A percentile compares a stretch with the other conserved stretches of the same genome.
Evolutionary conservation across 2,113 vertebrate species (phyloP).

Genomic region (Bubo scandiacus): DNA sequence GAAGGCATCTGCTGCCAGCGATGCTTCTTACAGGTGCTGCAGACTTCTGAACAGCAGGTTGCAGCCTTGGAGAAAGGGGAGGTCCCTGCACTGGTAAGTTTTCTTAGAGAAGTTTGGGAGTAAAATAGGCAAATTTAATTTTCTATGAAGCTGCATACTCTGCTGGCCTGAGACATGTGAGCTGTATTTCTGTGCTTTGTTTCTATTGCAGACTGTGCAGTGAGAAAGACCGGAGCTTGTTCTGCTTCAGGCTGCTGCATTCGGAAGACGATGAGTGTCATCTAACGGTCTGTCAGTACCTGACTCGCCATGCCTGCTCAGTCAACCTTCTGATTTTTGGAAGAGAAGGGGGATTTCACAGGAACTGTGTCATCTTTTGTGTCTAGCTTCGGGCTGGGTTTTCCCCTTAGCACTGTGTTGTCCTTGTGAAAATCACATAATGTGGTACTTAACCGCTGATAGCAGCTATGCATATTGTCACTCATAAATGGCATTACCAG

Average conservation of each 20-base stretch:
- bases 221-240: background rate
- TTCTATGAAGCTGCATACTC: accelerated
- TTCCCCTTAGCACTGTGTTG: too few relatives aligned
- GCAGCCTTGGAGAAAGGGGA: background rate
- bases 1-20: background rate
- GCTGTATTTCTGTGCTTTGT: background rate
- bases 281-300: background rate
- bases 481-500: background rate
- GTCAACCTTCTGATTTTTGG: background rate
- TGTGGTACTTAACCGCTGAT: background rate
- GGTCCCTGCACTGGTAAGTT: background rate
- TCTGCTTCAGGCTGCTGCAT: background rate
- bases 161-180: background rate
- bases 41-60: background rate
- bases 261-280: background rate
- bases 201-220: background rate
- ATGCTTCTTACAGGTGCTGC: background rate
- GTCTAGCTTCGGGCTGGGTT: background rate
- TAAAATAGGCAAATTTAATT: background rate
- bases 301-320: background rate
- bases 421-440: accelerated
- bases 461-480: background rate
- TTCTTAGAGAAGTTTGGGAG: background rate
- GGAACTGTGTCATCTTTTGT: background rate
- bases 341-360: background rate